phyloP scores from a whole-genome alignment of 2,797 vertebrate genomes.

The Coendou prehensilis region DNA sequence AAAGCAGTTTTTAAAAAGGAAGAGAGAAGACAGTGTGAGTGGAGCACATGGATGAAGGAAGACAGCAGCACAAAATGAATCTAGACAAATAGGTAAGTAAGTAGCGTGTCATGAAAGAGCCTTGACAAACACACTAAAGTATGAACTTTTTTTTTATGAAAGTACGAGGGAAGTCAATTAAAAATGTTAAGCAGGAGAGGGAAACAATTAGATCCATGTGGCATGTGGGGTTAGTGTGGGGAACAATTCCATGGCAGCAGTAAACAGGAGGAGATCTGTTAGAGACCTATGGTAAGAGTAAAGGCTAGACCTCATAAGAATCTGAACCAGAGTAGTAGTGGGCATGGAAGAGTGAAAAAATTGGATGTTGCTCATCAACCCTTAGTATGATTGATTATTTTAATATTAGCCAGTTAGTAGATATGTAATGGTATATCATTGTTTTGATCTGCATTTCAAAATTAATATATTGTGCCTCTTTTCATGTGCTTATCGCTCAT shows the following conservation, averaged over 20 bases:
- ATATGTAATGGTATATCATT: neutral
- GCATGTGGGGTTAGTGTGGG: neutral
- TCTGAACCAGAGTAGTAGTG: neutral
- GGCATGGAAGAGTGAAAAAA: neutral
- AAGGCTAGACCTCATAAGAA: neutral
- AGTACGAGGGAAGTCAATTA: neutral
- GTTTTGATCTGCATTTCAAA: neutral
- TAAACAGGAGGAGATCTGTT: neutral
- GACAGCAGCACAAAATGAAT: neutral
- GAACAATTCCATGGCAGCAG: neutral
- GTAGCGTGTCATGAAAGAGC: neutral
- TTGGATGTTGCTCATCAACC: neutral
- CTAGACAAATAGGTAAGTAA: neutral
- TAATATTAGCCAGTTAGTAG: neutral
- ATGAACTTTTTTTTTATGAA: neutral
- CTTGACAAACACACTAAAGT: neutral
- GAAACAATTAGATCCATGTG: neutral
- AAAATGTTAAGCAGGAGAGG: neutral
- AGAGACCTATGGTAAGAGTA: constrained; percentile 2
- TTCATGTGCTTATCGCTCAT: neutral
- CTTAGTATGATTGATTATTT: neutral
- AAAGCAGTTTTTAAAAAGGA: neutral
- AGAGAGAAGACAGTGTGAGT: neutral
- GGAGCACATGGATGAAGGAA: neutral
- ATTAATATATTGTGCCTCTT: neutral